Conservation (phyloP, 2,113 vertebrate genomes). For the Mormyrus lacerda region DNA sequence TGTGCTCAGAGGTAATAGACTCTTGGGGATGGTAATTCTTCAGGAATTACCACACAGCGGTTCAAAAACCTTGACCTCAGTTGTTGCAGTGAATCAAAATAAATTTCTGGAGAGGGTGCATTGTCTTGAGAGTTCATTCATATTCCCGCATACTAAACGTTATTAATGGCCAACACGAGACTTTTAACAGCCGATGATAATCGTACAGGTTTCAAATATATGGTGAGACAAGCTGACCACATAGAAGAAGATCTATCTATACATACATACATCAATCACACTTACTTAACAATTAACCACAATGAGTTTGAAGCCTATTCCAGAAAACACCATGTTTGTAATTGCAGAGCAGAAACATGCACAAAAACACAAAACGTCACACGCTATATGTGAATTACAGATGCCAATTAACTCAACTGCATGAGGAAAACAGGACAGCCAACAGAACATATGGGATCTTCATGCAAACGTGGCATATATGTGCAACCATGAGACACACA, state of each 20-base stretch:
- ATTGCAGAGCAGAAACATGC: not conserved
- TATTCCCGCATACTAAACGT: not conserved
- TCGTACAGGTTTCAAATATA: not conserved
- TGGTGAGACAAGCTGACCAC: not conserved
- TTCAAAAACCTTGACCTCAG: not conserved
- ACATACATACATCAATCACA: not conserved
- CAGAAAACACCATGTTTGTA: not conserved
- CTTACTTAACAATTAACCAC: not conserved
- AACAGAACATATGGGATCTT: not conserved
- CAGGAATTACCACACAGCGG: not conserved
- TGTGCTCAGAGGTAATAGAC: not conserved
- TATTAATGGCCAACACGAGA: not conserved
- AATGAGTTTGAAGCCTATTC: not conserved
- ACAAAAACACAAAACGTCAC: not conserved
- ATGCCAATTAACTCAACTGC: not conserved
- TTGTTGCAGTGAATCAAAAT: slow-evolving; percentile 6
- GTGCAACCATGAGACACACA: not conserved
- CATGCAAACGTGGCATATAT: not conserved
- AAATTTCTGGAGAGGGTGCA: not conserved
- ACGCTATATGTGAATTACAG: not conserved
- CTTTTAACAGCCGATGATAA: not conserved
- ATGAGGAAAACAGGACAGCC: not conserved
- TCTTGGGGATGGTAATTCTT: not conserved
- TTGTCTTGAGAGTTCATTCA: not conserved
- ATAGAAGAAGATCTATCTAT: not conserved